Evolutionary conservation across 1,140 invertebrate species (phyloP).

Genomic region (Batillaria attramentaria): DNA sequence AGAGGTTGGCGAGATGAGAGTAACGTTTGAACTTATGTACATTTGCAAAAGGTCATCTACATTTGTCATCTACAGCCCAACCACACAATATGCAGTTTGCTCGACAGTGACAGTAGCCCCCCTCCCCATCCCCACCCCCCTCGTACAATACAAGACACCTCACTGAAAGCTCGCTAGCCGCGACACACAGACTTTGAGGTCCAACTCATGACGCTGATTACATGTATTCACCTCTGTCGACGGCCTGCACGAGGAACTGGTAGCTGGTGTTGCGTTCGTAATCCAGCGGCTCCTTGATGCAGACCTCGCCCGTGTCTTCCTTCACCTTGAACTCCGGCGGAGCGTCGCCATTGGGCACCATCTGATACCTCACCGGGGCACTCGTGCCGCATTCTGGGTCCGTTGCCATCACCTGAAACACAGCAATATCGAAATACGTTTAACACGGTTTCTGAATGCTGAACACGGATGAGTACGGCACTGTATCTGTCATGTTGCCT

Average conservation of each 20-base stretch:
- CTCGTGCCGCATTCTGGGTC: slow-evolving; percentile 97
- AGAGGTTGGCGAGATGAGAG: no score
- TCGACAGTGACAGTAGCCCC: no score
- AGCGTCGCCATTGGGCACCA: slow-evolving; percentile 79
- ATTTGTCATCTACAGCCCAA: no score
- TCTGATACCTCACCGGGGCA: slow-evolving; percentile 93
- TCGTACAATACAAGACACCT: background rate
- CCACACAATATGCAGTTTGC: no score
- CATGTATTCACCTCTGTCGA: slow-evolving; percentile 86
- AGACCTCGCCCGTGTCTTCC: slow-evolving; percentile 89
- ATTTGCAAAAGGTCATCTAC: no score
- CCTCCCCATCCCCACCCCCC: background rate
- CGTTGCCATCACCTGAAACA: slow-evolving; percentile 88
- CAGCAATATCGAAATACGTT: no score
- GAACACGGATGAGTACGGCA: no score
- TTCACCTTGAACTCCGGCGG: slow-evolving; percentile 82
- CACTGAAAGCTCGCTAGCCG: background rate
- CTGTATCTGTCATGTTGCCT: no score
- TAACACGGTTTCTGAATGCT: background rate
- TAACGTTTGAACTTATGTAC: no score
- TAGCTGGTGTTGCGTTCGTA: slow-evolving; percentile 87
- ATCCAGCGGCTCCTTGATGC: slow-evolving; percentile 87
- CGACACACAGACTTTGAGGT: background rate
- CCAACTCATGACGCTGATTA: no score
- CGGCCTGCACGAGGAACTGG: slow-evolving; percentile 94